Evolutionary conservation across 1,140 invertebrate species (phyloP), one percentile per base, ranked within the genome.

Genomic region (Callitettix versicolor): DNA sequence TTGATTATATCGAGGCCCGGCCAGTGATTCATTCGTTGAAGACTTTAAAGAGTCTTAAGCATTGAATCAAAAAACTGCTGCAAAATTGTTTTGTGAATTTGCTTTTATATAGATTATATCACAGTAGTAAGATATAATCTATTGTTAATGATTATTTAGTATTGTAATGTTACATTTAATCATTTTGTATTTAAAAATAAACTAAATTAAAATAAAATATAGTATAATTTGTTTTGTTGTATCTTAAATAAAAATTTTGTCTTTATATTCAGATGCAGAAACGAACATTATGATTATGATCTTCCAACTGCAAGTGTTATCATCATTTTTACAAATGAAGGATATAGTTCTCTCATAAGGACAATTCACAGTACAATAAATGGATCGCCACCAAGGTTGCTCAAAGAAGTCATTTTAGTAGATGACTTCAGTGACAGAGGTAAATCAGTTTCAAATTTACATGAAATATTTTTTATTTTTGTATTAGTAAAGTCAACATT

Each of bases 251-350:
- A 41, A 30, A 30, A 30, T 30, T n/a, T n/a, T 51, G 22, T 17
- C 24, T 43, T 44, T 22, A 15, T 62, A 77, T 76, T 62, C 48
- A 79, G 77, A 15, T 95, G 93, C 67, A 78, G 77, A 62, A 79
- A 74, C 26, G 80, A 86, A 61, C 77, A 76, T 54, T 96, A 96
- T 66, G 73, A 86, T 57, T 72, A 74, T 49, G 75, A 81, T 14
- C 68, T 96, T 44, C 91, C 90, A 1, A 82, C 79, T 12, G 88
- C 84, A n/a, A 85, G 87, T 68, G 82, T 97, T 14, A 81, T 98
- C 40, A 85, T 97, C 22, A 93, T 94, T 41, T 98, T 95, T 69
- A 90, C 92, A 68, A 92, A 95, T 67, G 93, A 95, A 69, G 89
- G 93, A 68, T 88, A 86, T 78, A 86, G 86, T 54, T 91, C 91